These are phyloP conservation scores for Dryomyza anilis DNA, from an alignment of 2,888 invertebrate species.

Conservation along the genomic window DNA sequence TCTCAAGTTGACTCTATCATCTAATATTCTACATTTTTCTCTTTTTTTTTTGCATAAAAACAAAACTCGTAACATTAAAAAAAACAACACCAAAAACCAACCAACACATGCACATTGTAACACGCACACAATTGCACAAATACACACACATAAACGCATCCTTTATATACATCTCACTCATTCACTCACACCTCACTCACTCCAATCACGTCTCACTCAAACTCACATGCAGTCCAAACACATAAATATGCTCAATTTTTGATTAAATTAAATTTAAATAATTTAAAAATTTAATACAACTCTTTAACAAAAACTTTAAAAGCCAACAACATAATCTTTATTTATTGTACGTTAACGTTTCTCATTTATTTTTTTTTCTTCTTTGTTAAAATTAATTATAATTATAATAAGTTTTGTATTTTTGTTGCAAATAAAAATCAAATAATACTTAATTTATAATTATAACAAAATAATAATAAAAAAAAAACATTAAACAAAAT, in stretches of 20 bases:
- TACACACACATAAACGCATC: not conserved
- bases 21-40: not conserved
- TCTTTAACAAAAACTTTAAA: not conserved
- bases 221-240: constrained; percentile 1
- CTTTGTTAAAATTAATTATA: not conserved
- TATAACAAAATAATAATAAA: too few relatives aligned
- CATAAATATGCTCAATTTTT: constrained; percentile 19
- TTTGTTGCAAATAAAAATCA: not conserved
- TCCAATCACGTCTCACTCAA: constrained; percentile 1
- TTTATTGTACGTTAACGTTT: too few relatives aligned
- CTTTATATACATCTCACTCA: not conserved
- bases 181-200: not conserved
- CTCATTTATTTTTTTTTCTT: too few relatives aligned
- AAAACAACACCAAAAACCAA: too few relatives aligned
- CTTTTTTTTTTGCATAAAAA: constrained; percentile 7
- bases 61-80: too few relatives aligned
- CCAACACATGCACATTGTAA: not conserved
- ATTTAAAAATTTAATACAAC: not conserved
- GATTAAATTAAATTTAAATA: not conserved
- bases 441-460: not conserved
- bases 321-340: not conserved
- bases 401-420: not conserved
- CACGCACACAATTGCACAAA: not conserved
- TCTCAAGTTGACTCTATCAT: not conserved
- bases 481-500: too few relatives aligned